These are phyloP conservation scores for Catagonus wagneri DNA, from an alignment of 2,113 vertebrate species.

Conservation along the genomic window DNA sequence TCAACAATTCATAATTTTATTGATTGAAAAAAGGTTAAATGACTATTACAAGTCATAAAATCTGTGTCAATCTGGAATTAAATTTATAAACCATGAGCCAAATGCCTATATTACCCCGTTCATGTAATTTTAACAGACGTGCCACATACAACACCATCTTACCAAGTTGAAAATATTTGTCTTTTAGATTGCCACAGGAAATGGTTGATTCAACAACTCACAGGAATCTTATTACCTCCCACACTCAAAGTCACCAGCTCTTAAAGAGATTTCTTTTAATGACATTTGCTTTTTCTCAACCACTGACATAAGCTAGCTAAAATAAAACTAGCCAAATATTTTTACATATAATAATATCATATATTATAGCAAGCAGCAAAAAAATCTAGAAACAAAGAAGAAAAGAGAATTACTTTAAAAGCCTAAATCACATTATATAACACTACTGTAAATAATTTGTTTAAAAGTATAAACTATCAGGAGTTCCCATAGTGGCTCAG, in stretches of 20 bases:
- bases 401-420: constrained; percentile 52
- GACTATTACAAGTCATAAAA: constrained; percentile 45
- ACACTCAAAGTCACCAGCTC: not conserved
- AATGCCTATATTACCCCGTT: not conserved
- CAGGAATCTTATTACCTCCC: not conserved
- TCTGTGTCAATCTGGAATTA: not conserved
- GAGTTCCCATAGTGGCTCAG: no score
- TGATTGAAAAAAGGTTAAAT: constrained; percentile 44
- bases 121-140: not conserved
- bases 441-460: not conserved
- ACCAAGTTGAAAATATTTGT: not conserved
- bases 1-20: constrained; percentile 43
- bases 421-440: constrained; percentile 20
- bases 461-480: no score
- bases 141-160: not conserved
- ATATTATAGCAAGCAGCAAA: constrained; percentile 23
- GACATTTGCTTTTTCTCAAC: not conserved
- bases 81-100: constrained; percentile 22
- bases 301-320: constrained; percentile 18
- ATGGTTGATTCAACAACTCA: not conserved
- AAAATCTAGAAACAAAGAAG: constrained; percentile 42
- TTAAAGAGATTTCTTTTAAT: not conserved
- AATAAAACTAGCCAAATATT: not conserved
- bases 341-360: constrained; percentile 35
- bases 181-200: not conserved